A percentile compares a stretch with the other conserved stretches of the same genome.
These are phyloP conservation scores for Naso thynnoides DNA, from an alignment of 2,797 vertebrate species.

Conservation along the genomic window DNA sequence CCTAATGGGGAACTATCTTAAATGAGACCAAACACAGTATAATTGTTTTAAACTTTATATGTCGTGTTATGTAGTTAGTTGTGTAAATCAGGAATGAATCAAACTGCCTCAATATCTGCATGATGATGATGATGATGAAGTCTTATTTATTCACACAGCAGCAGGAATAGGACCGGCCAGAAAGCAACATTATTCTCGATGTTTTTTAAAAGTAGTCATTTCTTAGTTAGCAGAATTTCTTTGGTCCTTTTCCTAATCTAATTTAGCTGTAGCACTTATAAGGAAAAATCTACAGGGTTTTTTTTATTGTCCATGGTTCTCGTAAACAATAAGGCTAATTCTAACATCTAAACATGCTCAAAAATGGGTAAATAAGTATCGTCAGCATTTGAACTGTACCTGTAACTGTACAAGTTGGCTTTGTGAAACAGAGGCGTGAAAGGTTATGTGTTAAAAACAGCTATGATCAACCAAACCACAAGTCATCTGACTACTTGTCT, in stretches of 20 bases:
- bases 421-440: background rate
- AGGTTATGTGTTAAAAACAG: background rate
- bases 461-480: background rate
- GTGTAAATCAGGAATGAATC: background rate
- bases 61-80: background rate
- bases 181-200: background rate
- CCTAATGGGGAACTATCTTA: too few species aligned
- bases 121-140: too few species aligned
- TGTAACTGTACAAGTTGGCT: too few species aligned
- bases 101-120: background rate
- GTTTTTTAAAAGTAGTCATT: too few species aligned
- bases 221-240: background rate
- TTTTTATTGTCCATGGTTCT: too few species aligned
- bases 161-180: background rate
- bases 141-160: background rate
- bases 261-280: background rate
- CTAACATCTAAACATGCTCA: background rate
- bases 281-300: too few species aligned
- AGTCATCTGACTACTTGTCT: background rate
- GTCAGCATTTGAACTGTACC: too few species aligned
- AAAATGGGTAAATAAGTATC: background rate
- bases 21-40: too few species aligned
- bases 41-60: background rate
- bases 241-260: background rate
- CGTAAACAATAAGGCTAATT: too few species aligned